Evolutionary conservation across 2,113 vertebrate genomes (phyloP).

Genomic region (Lamprologus sp.): DNA sequence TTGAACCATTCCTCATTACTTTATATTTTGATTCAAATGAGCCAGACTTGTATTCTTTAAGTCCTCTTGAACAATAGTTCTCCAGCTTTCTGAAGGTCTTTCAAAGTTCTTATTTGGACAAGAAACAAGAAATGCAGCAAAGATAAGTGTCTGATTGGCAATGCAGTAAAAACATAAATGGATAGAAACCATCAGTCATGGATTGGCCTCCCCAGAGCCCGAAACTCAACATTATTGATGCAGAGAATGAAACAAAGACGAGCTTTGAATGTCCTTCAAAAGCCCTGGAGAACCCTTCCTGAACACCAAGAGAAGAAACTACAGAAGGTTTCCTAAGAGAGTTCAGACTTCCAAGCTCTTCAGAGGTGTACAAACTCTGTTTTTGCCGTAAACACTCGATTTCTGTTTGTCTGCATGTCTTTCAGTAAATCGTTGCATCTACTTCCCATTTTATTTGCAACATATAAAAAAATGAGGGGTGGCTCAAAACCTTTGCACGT

Average conservation of each 20-base stretch:
- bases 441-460: not conserved
- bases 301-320: not conserved
- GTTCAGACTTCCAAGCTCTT: not conserved
- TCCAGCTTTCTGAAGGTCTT: not conserved
- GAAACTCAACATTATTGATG: not conserved
- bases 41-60: not conserved
- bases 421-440: not conserved
- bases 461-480: not conserved
- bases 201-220: not conserved
- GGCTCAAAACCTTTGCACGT: not conserved
- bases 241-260: not conserved
- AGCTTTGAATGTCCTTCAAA: not conserved
- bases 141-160: not conserved
- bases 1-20: not conserved
- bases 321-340: not conserved
- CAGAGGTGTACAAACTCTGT: not conserved
- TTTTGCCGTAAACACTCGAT: not conserved
- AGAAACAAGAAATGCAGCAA: not conserved
- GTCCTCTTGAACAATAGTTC: not conserved
- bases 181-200: not conserved
- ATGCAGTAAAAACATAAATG: not conserved
- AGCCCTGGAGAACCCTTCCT: fast-evolving
- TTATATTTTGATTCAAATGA: not conserved
- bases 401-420: not conserved
- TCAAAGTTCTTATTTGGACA: not conserved